These are phyloP conservation scores for Pseudanteris insignis DNA, from an alignment of 2,888 invertebrate genomes.

Conservation along the genomic window DNA sequence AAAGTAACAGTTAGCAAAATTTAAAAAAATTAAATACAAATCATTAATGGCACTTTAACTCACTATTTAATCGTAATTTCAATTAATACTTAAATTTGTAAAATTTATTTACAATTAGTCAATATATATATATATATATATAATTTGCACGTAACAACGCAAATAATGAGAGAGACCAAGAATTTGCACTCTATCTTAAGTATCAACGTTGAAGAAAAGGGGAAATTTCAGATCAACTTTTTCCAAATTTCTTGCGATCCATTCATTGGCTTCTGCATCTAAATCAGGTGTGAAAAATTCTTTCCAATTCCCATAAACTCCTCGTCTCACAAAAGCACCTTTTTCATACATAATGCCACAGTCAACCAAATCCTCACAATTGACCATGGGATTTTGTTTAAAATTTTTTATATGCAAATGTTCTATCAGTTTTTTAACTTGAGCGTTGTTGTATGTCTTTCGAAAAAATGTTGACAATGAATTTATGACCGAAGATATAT, in stretches of 20 bases:
- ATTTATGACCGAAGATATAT: constrained; percentile 70
- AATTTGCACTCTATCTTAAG: too few species aligned
- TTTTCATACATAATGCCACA: constrained; percentile 73
- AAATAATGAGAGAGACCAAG: too few species aligned
- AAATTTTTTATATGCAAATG: constrained; percentile 86
- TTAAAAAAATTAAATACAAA: too few species aligned
- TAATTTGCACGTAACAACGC: too few species aligned
- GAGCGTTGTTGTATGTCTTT: constrained; percentile 70
- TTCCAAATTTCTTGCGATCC: constrained; percentile 75
- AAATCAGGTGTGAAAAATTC: constrained; percentile 77
- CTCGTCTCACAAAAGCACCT: constrained; percentile 75
- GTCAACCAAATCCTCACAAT: constrained; percentile 73
- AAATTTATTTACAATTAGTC: not conserved
- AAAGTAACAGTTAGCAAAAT: too few species aligned
- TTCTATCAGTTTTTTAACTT: constrained; percentile 72
- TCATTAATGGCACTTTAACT: too few species aligned
- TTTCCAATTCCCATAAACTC: constrained; percentile 76
- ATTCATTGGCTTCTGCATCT: constrained; percentile 73
- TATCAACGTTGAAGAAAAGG: not conserved
- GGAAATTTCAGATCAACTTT: constrained; percentile 73
- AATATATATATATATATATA: too few species aligned
- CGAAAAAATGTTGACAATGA: constrained; percentile 73
- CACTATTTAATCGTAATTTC: too few species aligned
- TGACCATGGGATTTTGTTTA: constrained; percentile 82
- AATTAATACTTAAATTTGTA: too few species aligned